Evolutionary conservation across 2,888 invertebrate species (phyloP), one percentile per base, ranked within the genome.

Genomic region (Lochmaea crataegi): DNA sequence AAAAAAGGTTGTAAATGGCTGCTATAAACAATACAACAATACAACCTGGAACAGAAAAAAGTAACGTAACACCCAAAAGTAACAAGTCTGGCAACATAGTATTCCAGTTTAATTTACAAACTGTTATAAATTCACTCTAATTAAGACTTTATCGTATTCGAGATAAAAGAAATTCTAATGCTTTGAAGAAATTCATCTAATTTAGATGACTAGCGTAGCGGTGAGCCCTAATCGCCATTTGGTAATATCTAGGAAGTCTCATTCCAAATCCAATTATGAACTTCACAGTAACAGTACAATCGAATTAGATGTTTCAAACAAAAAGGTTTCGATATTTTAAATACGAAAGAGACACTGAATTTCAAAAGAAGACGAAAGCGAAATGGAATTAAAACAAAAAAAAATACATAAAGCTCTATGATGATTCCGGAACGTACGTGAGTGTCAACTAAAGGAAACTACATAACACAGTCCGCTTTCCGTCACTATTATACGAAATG

Each of bases 221-320:
- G 41, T 63, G 6, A 16, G 16, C n/a, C 18, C 18, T 41, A 22
- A 63, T 63, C 18, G 45, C 18, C 41, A 63, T 63, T 63, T 18
- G 18, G 18, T 42, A 42, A 63, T 63, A 42, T 41, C 61, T 42
- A 38, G 42, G 42, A 61, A 61, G 61, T 63, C 18, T 63, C 61
- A 42, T 63, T 63, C 11, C 42, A 63, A 63, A 63, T 63, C 42
- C 42, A 63, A 63, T 42, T 42, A 63, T 63, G 18, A 63, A 63
- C 42, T 63, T 63, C 11, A 18, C 61, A 42, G 38, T 45, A 6
- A 63, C 42, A 63, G 42, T 10, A 63, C 42, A 63, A 63, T 63
- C 22, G 42, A 63, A 42, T 63, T 63, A 63, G 61, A 10, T 11
- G 42, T 2, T 18, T 42, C 22, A 63, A 63, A 63, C 61, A 63